A percentile compares a stretch with the other conserved stretches of the same genome.
These are phyloP conservation scores for Peromyscus melanophrys DNA, from an alignment of 2,797 vertebrate species.

Conservation along the genomic window DNA sequence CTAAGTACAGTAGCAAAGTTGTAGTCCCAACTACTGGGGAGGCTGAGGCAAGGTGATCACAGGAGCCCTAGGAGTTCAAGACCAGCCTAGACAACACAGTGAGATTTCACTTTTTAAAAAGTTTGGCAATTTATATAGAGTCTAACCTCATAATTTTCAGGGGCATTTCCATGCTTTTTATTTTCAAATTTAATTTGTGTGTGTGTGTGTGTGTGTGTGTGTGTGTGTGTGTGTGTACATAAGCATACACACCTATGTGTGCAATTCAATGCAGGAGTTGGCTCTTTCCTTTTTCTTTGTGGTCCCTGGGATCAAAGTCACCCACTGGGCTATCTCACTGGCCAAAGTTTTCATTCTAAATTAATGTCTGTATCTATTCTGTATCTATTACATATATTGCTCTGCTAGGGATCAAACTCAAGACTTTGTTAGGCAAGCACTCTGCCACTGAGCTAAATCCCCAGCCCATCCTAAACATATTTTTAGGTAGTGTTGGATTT, in stretches of 20 bases:
- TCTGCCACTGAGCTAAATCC: not conserved
- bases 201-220: not conserved
- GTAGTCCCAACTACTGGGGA: not conserved
- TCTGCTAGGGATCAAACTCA: not conserved
- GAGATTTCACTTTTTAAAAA: not conserved
- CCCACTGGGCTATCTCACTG: not conserved
- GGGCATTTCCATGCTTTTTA: not conserved
- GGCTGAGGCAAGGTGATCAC: not conserved
- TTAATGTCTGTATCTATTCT: not conserved
- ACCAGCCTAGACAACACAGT: not conserved
- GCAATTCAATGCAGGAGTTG: not conserved
- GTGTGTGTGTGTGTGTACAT: not conserved
- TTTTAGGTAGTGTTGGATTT: not conserved
- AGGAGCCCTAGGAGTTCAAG: not conserved
- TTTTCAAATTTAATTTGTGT: not conserved
- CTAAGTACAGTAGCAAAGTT: not conserved
- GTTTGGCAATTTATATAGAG: not conserved
- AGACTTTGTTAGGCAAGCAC: not conserved
- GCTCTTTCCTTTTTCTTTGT: not conserved
- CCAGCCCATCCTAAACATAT: not conserved
- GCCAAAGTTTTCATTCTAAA: not conserved
- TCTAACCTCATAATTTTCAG: slow-evolving; percentile 40
- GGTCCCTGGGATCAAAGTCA: not conserved
- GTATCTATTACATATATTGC: not conserved
- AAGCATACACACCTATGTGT: not conserved